These are phyloP conservation scores for Tenrec ecaudatus DNA, from an alignment of 2,113 vertebrate species.

Conservation along the genomic window DNA sequence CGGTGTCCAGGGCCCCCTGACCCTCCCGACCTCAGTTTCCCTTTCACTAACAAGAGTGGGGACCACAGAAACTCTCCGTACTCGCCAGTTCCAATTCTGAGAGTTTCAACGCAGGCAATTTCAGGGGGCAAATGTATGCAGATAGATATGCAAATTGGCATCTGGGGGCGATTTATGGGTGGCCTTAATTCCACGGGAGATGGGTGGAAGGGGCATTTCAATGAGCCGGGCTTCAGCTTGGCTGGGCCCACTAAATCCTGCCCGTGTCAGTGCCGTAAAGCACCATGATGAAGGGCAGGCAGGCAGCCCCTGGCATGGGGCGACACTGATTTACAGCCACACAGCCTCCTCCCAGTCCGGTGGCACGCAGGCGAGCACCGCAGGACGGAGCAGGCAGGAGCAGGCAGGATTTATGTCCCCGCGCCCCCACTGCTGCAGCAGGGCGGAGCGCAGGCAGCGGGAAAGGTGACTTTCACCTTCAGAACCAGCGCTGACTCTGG, in stretches of 20 bases:
- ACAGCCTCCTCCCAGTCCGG: conserved; percentile 42
- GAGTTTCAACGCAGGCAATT: conserved; percentile 54
- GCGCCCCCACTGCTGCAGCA: conserved; percentile 54
- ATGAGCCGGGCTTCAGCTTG: conserved; percentile 58
- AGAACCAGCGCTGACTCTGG: neutral
- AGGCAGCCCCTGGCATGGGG: conserved; percentile 38
- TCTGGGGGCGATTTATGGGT: conserved; percentile 71
- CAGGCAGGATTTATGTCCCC: conserved; percentile 73
- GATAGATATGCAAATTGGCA: conserved; percentile 77
- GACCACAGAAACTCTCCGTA: neutral
- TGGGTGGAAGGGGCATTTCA: conserved; percentile 58
- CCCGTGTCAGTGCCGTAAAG: conserved; percentile 79
- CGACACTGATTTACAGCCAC: conserved; percentile 69
- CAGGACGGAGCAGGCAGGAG: conserved; percentile 58
- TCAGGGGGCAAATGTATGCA: conserved; percentile 73
- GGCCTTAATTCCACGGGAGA: conserved; percentile 48
- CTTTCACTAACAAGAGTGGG: conserved; percentile 10
- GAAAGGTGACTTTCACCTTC: conserved; percentile 79
- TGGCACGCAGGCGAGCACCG: conserved; percentile 27
- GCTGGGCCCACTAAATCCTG: conserved; percentile 79
- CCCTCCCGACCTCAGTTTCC: conserved; percentile 21
- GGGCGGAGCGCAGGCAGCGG: neutral
- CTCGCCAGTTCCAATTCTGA: neutral
- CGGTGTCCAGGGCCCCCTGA: neutral
- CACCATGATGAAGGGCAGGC: conserved; percentile 74